Evolutionary conservation across 2,797 vertebrate genomes (phyloP), one percentile per base, ranked within the genome.

Genomic region (Phylloscopus collybita): DNA sequence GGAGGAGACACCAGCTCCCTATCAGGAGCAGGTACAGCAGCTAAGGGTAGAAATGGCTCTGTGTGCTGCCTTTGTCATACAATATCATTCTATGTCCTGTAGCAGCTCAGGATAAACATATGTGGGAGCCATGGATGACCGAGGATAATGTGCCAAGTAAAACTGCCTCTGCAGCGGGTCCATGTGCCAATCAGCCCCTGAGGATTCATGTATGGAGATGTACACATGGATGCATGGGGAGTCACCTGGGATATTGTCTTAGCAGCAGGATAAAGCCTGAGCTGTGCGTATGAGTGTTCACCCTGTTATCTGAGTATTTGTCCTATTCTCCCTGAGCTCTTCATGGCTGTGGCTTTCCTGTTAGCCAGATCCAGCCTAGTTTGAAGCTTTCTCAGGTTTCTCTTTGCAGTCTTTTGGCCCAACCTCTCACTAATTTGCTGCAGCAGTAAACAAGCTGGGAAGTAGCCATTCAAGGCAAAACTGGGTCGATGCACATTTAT

Each of bases 351-450:
- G 51, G n/a, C 16, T 89, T 85, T 53, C 40, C 50, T 42, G 12
- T 64, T 79, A 72, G 27, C 40, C 0, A 2, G 53, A 57, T 71
- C 50, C 2, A 0, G 5, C 57, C 29, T 38, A n/a, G n/a, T 80
- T 22, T 72, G 73, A 74, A 61, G 34, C 38, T 78, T 81, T 92
- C 78, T 85, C 56, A 27, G 56, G 51, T 95, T 96, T 85, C 81
- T 82, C 29, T 40, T 65, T 8, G 54, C 57, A 57, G 26, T 25
- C 56, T 85, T 59, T 23, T 44, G 36, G 44, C 40, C 67, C 65
- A 67, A 21, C 26, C 10, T 45, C 34, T 88, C 16, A 1, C 23
- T 13, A 64, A 57, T 49, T 82, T 64, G 45, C 67, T 87, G 78
- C 54, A 38, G 71, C 57, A 89, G 56, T 60, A 92, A 75, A 62